These are phyloP conservation scores for Ophioninae sp. DNA, from an alignment of 2,888 invertebrate species.

Conservation along the genomic window DNA sequence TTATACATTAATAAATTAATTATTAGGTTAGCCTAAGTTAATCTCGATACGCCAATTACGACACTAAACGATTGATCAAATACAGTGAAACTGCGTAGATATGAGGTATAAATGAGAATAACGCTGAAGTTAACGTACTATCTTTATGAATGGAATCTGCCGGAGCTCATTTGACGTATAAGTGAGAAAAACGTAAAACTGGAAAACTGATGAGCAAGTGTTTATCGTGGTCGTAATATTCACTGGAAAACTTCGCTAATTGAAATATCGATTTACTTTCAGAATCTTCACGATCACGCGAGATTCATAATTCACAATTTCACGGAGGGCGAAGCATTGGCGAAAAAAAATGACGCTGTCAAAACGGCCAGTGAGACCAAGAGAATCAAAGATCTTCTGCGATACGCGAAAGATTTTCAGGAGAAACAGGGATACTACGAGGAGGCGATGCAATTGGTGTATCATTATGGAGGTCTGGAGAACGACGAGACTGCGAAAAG, in stretches of 20 bases:
- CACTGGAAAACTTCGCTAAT: background rate
- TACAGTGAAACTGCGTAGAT: too few relatives aligned
- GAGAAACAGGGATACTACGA: conserved; percentile 78
- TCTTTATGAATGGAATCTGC: too few relatives aligned
- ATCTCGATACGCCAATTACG: too few relatives aligned
- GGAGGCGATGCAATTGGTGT: conserved; percentile 77
- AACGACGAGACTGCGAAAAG: conserved; percentile 21
- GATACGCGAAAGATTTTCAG: conserved; percentile 77
- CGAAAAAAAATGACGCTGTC: conserved; percentile 73
- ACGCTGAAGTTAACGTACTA: too few relatives aligned
- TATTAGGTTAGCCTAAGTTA: too few relatives aligned
- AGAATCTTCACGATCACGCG: conserved; percentile 73
- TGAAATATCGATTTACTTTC: conserved; percentile 23
- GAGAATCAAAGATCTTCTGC: conserved; percentile 71
- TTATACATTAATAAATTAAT: too few relatives aligned
- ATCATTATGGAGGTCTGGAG: conserved; percentile 73
- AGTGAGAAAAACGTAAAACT: too few relatives aligned
- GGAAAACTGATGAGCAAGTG: too few relatives aligned
- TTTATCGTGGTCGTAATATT: background rate
- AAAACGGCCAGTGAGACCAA: conserved; percentile 70
- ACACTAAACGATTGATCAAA: too few relatives aligned
- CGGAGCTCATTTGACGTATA: too few relatives aligned
- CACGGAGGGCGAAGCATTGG: conserved; percentile 75
- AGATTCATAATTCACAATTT: conserved; percentile 76
- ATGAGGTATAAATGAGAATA: too few relatives aligned